phyloP scores from a whole-genome alignment of 2,888 invertebrate species.

The Tetragnatha montana region DNA sequence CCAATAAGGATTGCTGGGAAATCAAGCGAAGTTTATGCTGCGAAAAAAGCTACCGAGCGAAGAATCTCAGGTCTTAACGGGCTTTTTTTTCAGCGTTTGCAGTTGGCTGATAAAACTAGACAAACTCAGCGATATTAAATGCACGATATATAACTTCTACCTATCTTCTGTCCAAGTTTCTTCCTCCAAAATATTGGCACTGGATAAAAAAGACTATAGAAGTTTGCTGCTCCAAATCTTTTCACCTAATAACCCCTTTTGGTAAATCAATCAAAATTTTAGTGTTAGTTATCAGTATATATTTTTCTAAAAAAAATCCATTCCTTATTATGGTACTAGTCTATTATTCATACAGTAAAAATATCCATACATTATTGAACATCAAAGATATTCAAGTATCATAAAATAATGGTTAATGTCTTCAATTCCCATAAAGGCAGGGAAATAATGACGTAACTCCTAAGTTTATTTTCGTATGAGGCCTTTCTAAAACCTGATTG shows the following conservation, averaged over 20 bases:
- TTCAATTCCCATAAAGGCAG: too few relatives aligned
- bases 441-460: too few relatives aligned
- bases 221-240: neutral
- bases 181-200: neutral
- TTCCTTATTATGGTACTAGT: too few relatives aligned
- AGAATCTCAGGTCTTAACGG: constrained; percentile 5
- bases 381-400: too few relatives aligned
- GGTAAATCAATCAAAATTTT: constrained; percentile 3
- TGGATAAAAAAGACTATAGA: neutral
- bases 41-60: neutral
- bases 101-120: constrained; percentile 36
- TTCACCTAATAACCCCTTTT: neutral
- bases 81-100: constrained; percentile 11
- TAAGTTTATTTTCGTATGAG: too few relatives aligned
- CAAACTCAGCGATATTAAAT: constrained; percentile 52
- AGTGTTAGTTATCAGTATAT: too few relatives aligned
- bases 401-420: too few relatives aligned
- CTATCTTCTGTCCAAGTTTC: neutral
- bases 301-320: too few relatives aligned
- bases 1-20: constrained; percentile 38
- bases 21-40: constrained; percentile 13
- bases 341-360: too few relatives aligned
- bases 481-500: too few relatives aligned
- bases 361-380: too few relatives aligned
- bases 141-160: constrained; percentile 10